phyloP scores from a whole-genome alignment of 23 tunicate species.

The Ascidia mentula region DNA sequence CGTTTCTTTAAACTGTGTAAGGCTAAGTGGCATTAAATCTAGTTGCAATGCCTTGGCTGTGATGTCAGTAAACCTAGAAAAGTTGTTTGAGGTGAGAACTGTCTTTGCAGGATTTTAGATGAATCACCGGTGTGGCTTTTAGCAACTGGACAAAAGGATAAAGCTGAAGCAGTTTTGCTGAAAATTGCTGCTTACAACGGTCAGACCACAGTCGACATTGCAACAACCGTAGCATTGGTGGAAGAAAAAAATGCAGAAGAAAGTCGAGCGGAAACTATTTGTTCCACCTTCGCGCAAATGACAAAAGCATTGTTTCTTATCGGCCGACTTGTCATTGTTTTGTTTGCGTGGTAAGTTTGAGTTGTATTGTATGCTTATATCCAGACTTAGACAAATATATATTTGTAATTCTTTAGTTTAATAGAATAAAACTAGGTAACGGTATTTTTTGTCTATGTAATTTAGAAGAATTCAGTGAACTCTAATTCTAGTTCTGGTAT shows the following conservation, averaged over 20 bases:
- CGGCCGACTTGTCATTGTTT: not conserved
- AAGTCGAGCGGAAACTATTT: not conserved
- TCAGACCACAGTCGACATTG: not conserved
- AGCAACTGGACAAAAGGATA: not conserved
- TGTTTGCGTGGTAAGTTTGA: not conserved
- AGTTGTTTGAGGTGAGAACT: not conserved
- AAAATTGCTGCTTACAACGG: not conserved
- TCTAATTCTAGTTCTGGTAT: too few species aligned
- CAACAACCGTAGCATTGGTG: not conserved
- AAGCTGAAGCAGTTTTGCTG: not conserved
- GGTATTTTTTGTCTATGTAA: too few species aligned
- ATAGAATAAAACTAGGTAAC: too few species aligned
- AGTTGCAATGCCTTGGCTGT: too few species aligned
- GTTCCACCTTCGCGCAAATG: not conserved
- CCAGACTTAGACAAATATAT: not conserved
- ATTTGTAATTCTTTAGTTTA: too few species aligned
- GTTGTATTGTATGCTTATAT: not conserved
- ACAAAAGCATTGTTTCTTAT: not conserved
- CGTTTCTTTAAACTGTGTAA: too few species aligned
- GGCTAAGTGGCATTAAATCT: too few species aligned
- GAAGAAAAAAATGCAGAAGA: not conserved
- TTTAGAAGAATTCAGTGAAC: too few species aligned
- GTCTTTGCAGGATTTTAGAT: not conserved
- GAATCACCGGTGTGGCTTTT: not conserved
- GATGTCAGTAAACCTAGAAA: too few species aligned